Percentiles rank a stretch among this genome's conserved stretches.
These are phyloP conservation scores for Chromis chromis DNA, from an alignment of 2,797 vertebrate species.

Conservation along the genomic window DNA sequence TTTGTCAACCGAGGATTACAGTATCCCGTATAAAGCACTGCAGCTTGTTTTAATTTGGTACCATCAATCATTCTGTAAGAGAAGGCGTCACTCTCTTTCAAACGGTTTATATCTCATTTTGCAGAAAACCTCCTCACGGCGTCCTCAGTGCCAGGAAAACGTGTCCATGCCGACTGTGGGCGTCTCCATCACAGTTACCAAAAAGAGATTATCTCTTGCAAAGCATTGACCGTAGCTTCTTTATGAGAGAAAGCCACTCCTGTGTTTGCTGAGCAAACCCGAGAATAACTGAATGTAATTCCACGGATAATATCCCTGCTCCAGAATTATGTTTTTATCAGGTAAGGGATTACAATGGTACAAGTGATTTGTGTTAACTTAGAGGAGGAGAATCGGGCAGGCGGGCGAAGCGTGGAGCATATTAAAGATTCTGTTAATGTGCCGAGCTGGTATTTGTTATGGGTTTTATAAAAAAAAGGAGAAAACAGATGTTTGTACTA, in stretches of 20 bases:
- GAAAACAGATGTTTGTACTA: constrained; percentile 79
- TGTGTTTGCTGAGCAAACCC: constrained; percentile 52
- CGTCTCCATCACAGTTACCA: constrained; percentile 44
- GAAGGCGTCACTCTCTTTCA: constrained; percentile 37
- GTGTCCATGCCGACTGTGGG: constrained; percentile 22
- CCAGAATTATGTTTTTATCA: constrained; percentile 44
- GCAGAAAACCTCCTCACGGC: constrained; percentile 26
- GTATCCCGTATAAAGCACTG: constrained; percentile 30
- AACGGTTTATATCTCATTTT: constrained; percentile 47
- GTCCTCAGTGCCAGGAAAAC: constrained; percentile 26
- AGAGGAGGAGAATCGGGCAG: constrained; percentile 29
- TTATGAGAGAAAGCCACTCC: constrained; percentile 9
- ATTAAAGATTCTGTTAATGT: constrained; percentile 61
- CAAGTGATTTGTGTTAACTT: constrained; percentile 58
- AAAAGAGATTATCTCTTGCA: constrained; percentile 51
- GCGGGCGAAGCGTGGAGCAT: constrained; percentile 13
- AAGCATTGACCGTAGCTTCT: constrained; percentile 41
- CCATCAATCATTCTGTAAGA: constrained; percentile 52
- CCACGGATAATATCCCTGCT: constrained; percentile 54
- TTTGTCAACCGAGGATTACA: constrained; percentile 54
- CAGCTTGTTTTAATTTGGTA: constrained; percentile 48
- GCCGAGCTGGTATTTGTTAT: constrained; percentile 51
- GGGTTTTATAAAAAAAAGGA: constrained; percentile 41
- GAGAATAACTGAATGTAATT: constrained; percentile 66
- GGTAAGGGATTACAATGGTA: constrained; percentile 63